Base-by-base conservation (phyloP, 2,888 invertebrate species). In the Andrena hattorfiana region DNA sequence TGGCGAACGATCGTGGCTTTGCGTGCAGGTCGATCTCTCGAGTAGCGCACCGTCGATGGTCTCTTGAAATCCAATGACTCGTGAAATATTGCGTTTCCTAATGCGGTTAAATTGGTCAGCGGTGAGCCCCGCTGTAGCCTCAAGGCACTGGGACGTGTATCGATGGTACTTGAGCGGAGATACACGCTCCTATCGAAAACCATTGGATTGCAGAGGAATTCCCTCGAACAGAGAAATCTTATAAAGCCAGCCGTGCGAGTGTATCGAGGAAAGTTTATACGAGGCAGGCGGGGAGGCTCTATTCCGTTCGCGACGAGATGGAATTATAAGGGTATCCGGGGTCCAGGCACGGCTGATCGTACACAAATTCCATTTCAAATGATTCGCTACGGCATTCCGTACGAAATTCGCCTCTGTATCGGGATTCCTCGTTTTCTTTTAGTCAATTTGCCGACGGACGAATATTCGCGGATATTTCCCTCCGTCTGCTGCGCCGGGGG, bases 11-110 rank as follows among this genome's bases (percentile, higher is more conserved):
- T 28, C 13, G 3, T n/a, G 30, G 48, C 7, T 42, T 42, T 1
- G n/a, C 13, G 26, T 20, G 10, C 10, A 59, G 20, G 23, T 48
- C 26, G 48, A 63, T 26, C 30, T 6, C 23, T 2, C 59, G 73
- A 16, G 48, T 48, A 60, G 54, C 30, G 60, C 42, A 51, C 60
- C 51, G 42, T 48, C 49, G 67, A 73, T 35, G 35, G 62, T 23
- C 70, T 49, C 72, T 73, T 56, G 77, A 74, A 59, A 32, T 67
- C 35, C 72, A 67, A 49, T 67, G 67, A 68, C 62, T 82, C 82
- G 80, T 82, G 80, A 82, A 82, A 82, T 75, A 80, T 80, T 75
- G 80, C 67, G 56, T 76, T 42, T 59, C 74, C 63, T 71, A 80
- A 76, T 63, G 62, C 63, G 80, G 80, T 75, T 82, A 79, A 82